Evolutionary conservation across 2,113 vertebrate genomes (phyloP), one percentile per base, ranked within the genome.

Genomic region (Chlamydotis undulata): DNA sequence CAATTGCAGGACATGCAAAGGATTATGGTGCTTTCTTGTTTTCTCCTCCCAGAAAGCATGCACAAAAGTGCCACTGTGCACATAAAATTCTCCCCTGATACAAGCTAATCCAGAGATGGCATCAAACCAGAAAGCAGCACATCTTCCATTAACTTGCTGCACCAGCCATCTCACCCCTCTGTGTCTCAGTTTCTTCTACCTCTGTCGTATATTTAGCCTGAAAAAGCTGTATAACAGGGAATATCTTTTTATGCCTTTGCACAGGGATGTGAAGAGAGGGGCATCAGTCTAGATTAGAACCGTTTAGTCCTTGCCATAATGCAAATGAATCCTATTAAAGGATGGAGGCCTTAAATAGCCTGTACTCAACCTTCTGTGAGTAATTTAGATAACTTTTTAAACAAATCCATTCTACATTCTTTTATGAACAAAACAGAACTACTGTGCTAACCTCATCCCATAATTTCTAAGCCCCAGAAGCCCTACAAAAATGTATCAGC

Each of bases 401-500:
- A 93, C 55, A 94, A 78, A 63, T 47, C 68, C 87, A 67, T 64
- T 83, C 68, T 77, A 65, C 90, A 78, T 96, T 96, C 96, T 96
- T 96, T 93, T 89, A 75, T 90, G 86, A 89, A 97, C 76, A 95
- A 97, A 97, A 90, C 83, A 93, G 81, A 73, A 65, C 95, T 91
- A 94, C 97, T 94, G 92, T 96, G 94, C 93, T 92, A 97, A 97
- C 90, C 93, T 95, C 94, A 96, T 96, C 95, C 76, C 89, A 96
- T 85, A 91, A 71, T 95, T 97, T 94, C 89, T 56, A 93, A 94
- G 73, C 95, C 96, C 95, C 97, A 93, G 87, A 91, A 95, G 82
- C 83, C 92, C 95, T 94, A 67, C 71, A 93, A 92, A 97, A 97
- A 96, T 95, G 85, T 94, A 97, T 97, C 94, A 87, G 97, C 96